Evolutionary conservation across 2,113 vertebrate species (phyloP), one percentile per base, ranked within the genome.

Genomic region (Cnemophilus loriae): DNA sequence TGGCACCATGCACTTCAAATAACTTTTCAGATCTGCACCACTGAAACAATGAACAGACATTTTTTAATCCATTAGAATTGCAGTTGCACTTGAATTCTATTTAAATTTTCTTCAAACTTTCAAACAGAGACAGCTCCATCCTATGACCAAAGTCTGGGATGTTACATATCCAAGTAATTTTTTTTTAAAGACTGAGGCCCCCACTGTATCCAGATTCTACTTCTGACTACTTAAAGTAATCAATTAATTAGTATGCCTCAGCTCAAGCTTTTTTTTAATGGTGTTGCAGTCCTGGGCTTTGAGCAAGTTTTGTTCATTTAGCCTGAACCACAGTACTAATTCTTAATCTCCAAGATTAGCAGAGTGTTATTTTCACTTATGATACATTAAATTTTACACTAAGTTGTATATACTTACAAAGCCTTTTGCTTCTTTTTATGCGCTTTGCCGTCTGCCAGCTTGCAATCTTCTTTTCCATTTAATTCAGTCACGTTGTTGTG

Each of bases 391-490:
- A 44, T 16, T 47, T 86, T 47, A 60, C n/a, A 35, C 24, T 33
- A 85, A 57, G 28, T 4, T 10, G 6, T 71, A 27, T 76, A 46
- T 94, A 98, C 98, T 98, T 97, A 98, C 98, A 98, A 97, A 84
- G 95, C n/a, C 70, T 97, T 98, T 83, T 97, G 96, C 76, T 96
- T 98, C 90, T 97, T 98, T 81, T 98, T 97, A 67, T 97, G 94
- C 56, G 78, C 69, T 97, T 98, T 98, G 90, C 94, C 85, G 56
- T 98, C 98, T 97, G 98, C 75, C 53, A 94, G 96, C 75, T 95
- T 93, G 30, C 89, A 94, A 18, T 97, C 89, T 1, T 97, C 96
- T 94, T 97, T 97, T 91, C 50, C 64, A 11, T 94, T 97, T 70
- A 98, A 49, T 59, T 98, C 96, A 46, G 93, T 93, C 65, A 98